Conservation (phyloP, 2,888 invertebrate genomes). For the Euproctis similis region DNA sequence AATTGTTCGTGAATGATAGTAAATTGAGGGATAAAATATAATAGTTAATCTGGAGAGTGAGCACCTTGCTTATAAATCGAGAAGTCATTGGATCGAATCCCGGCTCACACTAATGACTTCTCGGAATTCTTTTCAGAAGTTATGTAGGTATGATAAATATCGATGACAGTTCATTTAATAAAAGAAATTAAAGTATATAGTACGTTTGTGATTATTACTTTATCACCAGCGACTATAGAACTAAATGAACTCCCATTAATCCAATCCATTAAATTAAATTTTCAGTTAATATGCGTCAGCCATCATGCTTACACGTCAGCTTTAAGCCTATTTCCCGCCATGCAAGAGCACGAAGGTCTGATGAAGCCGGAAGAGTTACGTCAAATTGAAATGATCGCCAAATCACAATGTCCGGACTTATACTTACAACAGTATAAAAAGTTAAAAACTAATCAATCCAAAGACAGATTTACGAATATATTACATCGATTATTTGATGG, state of each 20-base stretch:
- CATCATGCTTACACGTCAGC: slow-evolving; percentile 63
- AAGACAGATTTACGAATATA: slow-evolving; percentile 44
- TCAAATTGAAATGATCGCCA: slow-evolving; percentile 40
- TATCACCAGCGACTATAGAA: no score
- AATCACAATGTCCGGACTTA: slow-evolving; percentile 36
- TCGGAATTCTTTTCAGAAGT: no score
- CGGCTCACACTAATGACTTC: no score
- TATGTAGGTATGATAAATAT: no score
- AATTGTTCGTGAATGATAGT: no score
- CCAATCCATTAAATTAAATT: no score
- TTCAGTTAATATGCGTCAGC: slow-evolving; percentile 56
- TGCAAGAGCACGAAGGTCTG: slow-evolving; percentile 61
- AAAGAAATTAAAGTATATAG: no score
- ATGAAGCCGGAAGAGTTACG: slow-evolving; percentile 46
- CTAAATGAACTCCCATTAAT: no score
- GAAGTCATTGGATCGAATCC: no score
- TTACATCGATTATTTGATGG: slow-evolving; percentile 51
- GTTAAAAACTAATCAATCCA: slow-evolving; percentile 25
- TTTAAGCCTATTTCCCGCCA: slow-evolving; percentile 64
- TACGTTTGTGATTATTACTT: no score
- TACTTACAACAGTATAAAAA: slow-evolving; percentile 36
- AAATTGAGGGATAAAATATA: no score
- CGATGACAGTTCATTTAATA: slow-evolving; percentile 9
- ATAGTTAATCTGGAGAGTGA: slow-evolving; percentile 9
- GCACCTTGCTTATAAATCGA: no score